These are phyloP conservation scores for Gambusia holbrooki DNA, from an alignment of 2,113 vertebrate genomes.

Conservation along the genomic window DNA sequence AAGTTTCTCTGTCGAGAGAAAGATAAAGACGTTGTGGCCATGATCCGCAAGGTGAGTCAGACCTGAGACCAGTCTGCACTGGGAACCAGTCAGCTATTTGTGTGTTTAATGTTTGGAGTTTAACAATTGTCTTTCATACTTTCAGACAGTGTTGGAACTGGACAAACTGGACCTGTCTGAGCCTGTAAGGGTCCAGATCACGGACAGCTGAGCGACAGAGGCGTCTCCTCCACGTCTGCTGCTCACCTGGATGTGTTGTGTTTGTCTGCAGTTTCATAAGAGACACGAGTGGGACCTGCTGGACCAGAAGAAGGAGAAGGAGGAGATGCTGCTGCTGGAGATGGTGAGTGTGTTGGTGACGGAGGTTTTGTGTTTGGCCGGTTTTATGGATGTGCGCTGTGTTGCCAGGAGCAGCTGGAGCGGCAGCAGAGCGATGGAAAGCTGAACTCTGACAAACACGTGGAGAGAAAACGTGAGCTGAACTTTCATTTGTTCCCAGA, in stretches of 20 bases:
- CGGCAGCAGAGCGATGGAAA: conserved; percentile 57
- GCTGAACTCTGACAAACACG: conserved; percentile 35
- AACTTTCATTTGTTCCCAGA: not conserved
- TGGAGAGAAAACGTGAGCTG: conserved; percentile 58
- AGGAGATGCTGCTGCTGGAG: conserved; percentile 90
- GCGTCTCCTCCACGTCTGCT: not conserved
- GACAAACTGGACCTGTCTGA: conserved; percentile 93
- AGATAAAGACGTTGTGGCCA: conserved; percentile 92
- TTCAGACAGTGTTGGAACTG: conserved; percentile 90
- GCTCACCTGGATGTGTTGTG: conserved; percentile 1
- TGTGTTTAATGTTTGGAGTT: not conserved
- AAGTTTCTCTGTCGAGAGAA: conserved; percentile 93
- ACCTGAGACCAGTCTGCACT: not conserved
- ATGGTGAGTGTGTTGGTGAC: conserved; percentile 80
- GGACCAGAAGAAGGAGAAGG: conserved; percentile 93
- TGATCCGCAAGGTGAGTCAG: conserved; percentile 86
- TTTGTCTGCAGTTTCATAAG: conserved; percentile 85
- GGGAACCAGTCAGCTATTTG: not conserved
- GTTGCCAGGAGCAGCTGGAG: conserved; percentile 62
- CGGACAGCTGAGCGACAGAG: not conserved
- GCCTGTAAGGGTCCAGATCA: conserved; percentile 52
- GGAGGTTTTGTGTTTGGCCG: not conserved
- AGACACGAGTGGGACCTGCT: conserved; percentile 87
- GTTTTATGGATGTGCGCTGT: conserved; percentile 2
- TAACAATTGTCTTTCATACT: conserved; percentile 12